Conservation (phyloP, 2,888 invertebrate species). For the Erynnis tages region DNA sequence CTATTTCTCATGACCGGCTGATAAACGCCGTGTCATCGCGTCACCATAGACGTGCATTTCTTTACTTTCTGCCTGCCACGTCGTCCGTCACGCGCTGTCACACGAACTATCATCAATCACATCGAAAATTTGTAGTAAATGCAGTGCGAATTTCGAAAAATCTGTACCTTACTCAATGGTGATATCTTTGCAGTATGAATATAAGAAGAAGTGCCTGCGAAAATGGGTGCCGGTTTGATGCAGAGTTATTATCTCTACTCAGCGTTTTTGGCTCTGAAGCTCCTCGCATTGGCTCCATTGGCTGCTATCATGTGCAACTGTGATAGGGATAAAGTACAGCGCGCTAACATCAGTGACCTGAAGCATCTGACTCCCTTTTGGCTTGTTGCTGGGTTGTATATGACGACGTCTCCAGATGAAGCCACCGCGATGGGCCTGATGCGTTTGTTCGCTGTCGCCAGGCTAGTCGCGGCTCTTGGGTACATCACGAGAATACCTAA, state of each 20-base stretch:
- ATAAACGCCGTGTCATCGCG: slow-evolving; percentile 1
- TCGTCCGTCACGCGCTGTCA: slow-evolving; percentile 1
- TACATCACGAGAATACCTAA: slow-evolving; percentile 44
- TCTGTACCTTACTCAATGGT: not conserved
- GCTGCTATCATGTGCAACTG: slow-evolving; percentile 41
- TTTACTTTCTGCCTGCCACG: not conserved
- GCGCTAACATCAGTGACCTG: slow-evolving; percentile 52
- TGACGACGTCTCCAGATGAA: slow-evolving; percentile 48
- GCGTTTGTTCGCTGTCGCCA: slow-evolving; percentile 42
- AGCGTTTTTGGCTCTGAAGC: slow-evolving; percentile 38
- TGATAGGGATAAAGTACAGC: slow-evolving; percentile 45
- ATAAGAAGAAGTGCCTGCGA: not conserved
- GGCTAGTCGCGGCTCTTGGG: slow-evolving; percentile 43
- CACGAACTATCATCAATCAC: not conserved
- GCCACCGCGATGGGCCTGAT: slow-evolving; percentile 41
- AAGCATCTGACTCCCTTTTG: slow-evolving; percentile 60
- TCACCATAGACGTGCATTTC: not conserved
- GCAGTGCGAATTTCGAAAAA: not conserved
- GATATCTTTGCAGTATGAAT: not conserved
- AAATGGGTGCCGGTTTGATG: slow-evolving; percentile 14
- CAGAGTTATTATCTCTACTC: slow-evolving; percentile 24
- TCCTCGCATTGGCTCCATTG: slow-evolving; percentile 43
- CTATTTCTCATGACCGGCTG: too few species aligned
- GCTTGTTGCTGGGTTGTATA: slow-evolving; percentile 53
- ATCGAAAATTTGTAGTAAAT: not conserved